Evolutionary conservation across 2,113 vertebrate species (phyloP).

Genomic region (Eurystomus gularis): DNA sequence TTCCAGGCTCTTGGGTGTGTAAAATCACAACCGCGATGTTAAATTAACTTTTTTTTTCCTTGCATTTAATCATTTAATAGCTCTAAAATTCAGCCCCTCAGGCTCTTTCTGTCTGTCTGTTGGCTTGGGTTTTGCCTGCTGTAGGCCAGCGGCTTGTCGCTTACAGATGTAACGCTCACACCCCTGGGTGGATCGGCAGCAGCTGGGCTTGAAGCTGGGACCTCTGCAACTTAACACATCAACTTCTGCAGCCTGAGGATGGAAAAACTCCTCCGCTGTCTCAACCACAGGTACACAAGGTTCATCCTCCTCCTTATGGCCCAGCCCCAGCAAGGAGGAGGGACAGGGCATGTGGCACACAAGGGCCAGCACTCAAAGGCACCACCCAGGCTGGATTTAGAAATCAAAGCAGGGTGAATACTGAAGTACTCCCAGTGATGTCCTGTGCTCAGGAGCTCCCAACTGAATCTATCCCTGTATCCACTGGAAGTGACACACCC

Average conservation of each 20-base stretch:
- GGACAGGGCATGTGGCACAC: background rate
- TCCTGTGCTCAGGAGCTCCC: background rate
- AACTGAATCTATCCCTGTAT: background rate
- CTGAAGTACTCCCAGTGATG: background rate
- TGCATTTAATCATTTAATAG: conserved; percentile 70
- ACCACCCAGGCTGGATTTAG: background rate
- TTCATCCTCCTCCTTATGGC: background rate
- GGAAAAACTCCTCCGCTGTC: background rate
- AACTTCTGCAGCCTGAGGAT: background rate
- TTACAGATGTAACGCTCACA: conserved; percentile 24
- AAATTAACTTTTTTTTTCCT: conserved; percentile 51
- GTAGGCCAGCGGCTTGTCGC: conserved; percentile 55
- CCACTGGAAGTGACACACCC: background rate
- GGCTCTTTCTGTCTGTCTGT: conserved; percentile 55
- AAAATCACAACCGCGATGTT: conserved; percentile 65
- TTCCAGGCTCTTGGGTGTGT: conserved; percentile 68
- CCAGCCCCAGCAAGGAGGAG: background rate
- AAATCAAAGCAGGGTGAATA: background rate
- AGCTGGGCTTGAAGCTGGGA: conserved; percentile 40
- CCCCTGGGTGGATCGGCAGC: conserved; percentile 33
- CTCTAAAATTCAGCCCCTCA: conserved; percentile 69
- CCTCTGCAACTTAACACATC: background rate
- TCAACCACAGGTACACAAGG: background rate
- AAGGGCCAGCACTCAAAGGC: background rate
- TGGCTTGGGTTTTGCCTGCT: conserved; percentile 56